A percentile compares a stretch with the other conserved stretches of the same genome.
These are phyloP conservation scores for Agrenia bidenticulata DNA, from an alignment of 2,888 invertebrate genomes.

Conservation along the genomic window DNA sequence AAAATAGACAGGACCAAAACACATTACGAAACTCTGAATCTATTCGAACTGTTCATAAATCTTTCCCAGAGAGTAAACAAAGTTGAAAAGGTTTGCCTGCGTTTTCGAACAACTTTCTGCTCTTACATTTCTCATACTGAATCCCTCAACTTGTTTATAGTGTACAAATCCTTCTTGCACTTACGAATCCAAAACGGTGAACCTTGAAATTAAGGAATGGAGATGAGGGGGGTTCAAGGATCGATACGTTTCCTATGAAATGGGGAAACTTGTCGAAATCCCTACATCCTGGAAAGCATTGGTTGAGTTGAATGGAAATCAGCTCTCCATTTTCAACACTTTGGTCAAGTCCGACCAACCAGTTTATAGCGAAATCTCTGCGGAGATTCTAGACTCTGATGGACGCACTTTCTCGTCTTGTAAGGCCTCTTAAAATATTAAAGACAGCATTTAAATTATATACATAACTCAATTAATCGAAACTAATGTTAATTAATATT, in stretches of 20 bases:
- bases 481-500: too few species aligned
- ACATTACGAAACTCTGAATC: slow-evolving; percentile 30
- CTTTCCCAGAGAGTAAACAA: slow-evolving; percentile 25
- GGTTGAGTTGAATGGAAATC: slow-evolving; percentile 38
- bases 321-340: slow-evolving; percentile 35
- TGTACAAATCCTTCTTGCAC: slow-evolving; percentile 38
- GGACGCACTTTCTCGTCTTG: slow-evolving; percentile 38
- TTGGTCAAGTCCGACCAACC: slow-evolving; percentile 31
- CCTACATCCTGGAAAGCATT: slow-evolving; percentile 40
- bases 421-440: too few species aligned
- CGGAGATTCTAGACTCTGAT: slow-evolving; percentile 39
- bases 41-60: slow-evolving; percentile 27
- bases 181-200: slow-evolving; percentile 38
- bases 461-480: too few species aligned
- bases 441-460: neutral
- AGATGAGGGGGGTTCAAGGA: slow-evolving; percentile 33
- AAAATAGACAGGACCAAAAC: slow-evolving; percentile 32
- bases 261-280: slow-evolving; percentile 33
- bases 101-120: too few species aligned
- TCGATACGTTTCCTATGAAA: slow-evolving; percentile 37
- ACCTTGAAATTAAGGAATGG: slow-evolving; percentile 41
- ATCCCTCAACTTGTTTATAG: too few species aligned
- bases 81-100: slow-evolving; percentile 33
- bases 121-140: too few species aligned
- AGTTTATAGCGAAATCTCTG: slow-evolving; percentile 39